Conservation (phyloP, 2,888 invertebrate species). For the Chouioia cunea region DNA sequence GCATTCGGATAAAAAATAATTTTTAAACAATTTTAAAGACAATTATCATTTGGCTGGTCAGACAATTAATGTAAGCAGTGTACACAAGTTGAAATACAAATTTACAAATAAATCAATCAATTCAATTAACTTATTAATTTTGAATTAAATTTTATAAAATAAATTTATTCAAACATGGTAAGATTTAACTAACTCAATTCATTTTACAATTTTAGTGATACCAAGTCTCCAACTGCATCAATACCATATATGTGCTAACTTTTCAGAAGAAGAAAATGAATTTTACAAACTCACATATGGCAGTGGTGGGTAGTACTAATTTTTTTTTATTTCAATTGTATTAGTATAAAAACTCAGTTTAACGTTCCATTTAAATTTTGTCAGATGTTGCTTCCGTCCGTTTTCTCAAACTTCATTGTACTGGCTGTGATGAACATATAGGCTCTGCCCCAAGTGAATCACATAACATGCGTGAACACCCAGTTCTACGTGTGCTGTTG, state of each 20-base stretch:
- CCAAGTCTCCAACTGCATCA: constrained; percentile 35
- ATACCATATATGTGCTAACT: constrained; percentile 35
- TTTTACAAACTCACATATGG: constrained; percentile 61
- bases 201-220: constrained; percentile 52
- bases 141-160: too few species aligned
- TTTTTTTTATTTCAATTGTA: background rate
- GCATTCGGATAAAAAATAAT: too few species aligned
- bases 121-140: background rate
- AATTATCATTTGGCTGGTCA: background rate
- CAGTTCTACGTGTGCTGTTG: constrained; percentile 79
- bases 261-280: constrained; percentile 58
- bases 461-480: constrained; percentile 78
- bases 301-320: constrained; percentile 54
- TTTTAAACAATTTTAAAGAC: too few species aligned
- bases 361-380: constrained; percentile 52
- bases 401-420: constrained; percentile 77
- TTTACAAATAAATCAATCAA: too few species aligned
- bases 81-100: background rate
- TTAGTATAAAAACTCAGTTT: background rate
- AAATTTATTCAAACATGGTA: too few species aligned
- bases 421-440: constrained; percentile 81
- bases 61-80: background rate
- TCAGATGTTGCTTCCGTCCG: constrained; percentile 74
- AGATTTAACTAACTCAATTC: too few species aligned
- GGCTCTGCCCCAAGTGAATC: constrained; percentile 78